Base-by-base conservation (phyloP, 1,140 invertebrate species). In the Mycetomoellerius zeteki region DNA sequence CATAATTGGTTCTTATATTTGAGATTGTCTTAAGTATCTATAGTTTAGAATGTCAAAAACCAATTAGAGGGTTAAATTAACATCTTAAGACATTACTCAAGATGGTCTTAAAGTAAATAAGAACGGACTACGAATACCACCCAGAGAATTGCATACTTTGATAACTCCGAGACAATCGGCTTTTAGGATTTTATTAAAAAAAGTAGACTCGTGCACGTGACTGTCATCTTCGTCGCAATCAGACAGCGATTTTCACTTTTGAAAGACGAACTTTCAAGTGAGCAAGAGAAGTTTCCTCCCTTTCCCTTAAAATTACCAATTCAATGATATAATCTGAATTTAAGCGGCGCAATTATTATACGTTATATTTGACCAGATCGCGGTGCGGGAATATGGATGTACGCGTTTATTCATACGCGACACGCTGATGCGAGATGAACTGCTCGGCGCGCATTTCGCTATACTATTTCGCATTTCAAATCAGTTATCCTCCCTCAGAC, bases 391-490 rank as follows among this genome's bases (percentile, higher is more conserved):
- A 78, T 50, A 33, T 65, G 27, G 19, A 78, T 78, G 76, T 43
- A 16, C 21, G 76, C 43, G 8, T 71, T 71, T 52, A 81, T 81
- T 81, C 65, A 27, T 71, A 81, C 50, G 27, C 64, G 65, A 24
- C 3, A 71, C 37, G 37, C 27, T 80, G 76, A 80, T 80, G 65
- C 65, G 50, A 81, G 47, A 71, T 71, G 64, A 71, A 58, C 60
- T 54, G 14, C 10, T 67, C 33, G 27, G 43, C 19, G 21, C 27
- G 24, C 33, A 52, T 85, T 33, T 50, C 60, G 21, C 10, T 54
- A n/a, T n/a, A 47, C 62, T 86, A 52, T 77, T 77, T 87, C 86
- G 84, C 72, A 75, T 86, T 87, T 86, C 71, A 86, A 77, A 87
- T 77, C 52, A 24, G 78, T 81, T 81, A 81, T 81, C 65, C 52